Evolutionary conservation across 2,888 invertebrate genomes (phyloP), one percentile per base, ranked within the genome.

Genomic region (Yponomeuta malinellus): DNA sequence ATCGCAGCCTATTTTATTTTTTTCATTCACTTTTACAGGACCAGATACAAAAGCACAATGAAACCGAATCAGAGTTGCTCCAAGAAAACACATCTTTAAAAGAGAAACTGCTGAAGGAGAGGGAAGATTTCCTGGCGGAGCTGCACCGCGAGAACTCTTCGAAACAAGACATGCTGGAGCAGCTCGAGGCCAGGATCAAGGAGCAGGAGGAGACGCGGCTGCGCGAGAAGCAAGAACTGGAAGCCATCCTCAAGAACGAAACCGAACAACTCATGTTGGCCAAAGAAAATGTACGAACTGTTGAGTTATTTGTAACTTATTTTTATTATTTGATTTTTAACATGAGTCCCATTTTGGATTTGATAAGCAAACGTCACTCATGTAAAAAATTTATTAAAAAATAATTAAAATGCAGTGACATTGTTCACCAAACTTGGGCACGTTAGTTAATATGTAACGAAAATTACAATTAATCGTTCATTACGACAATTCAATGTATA

Each of bases 111-210:
- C 79, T 86, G 67, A 89, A 89, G 70, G 94, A 94, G 74, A 82
- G 93, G 72, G 83, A 88, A 70, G 90, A 93, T 68, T 93, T 94
- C 75, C 86, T 93, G 66, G 78, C 79, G 9, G 89, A 89, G 73
- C 76, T 93, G 59, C 86, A 84, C 48, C 82, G 90, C 73, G 94
- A 94, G 73, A 93, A 83, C 75, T 82, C 88, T 12, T 93, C 93
- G 2, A 93, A 93, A 83, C 89, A 93, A 74, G 90, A 90, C 72
- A 83, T 91, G 73, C 75, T 94, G 68, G 84, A 89, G 64, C 92
- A 92, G 70, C 84, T 94, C 69, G 89, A 93, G 73, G 82, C 80
- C 3, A 88, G 92, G 71, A 90, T 93, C 72, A 80, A 78, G n/a
- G 89, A 89, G 73, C 93, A 93, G 78, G 90, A 89, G 72, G 89